Conservation (phyloP, 2,113 vertebrate genomes). For the Laterallus jamaicensis region DNA sequence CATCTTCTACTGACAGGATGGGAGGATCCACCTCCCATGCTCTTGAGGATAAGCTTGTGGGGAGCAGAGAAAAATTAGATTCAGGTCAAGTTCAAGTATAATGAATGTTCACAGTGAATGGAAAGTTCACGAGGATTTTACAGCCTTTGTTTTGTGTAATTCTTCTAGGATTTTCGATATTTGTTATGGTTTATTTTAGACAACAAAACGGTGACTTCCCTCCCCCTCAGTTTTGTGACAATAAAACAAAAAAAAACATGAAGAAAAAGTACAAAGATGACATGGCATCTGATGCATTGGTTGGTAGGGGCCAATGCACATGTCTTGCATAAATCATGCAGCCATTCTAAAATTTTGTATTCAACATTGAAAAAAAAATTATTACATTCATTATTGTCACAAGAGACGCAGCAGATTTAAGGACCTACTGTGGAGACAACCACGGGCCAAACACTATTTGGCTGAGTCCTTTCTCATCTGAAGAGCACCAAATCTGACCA, state of each 20-base stretch:
- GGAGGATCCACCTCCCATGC: background rate
- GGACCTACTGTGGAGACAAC: background rate
- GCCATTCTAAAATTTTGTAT: background rate
- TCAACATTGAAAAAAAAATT: background rate
- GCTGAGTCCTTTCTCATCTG: background rate
- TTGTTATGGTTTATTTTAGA: background rate
- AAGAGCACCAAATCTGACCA: background rate
- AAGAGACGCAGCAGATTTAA: background rate
- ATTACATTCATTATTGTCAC: background rate
- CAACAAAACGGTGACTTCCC: background rate
- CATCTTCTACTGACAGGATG: background rate
- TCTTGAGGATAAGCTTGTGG: background rate
- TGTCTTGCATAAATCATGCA: background rate
- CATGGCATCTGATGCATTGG: background rate
- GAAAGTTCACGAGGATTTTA: background rate
- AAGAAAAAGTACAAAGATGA: background rate
- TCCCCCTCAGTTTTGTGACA: background rate
- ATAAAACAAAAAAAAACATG: background rate
- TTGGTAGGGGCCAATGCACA: background rate
- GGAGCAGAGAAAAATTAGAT: background rate
- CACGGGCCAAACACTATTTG: background rate
- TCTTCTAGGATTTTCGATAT: background rate
- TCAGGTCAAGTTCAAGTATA: background rate
- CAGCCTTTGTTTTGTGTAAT: background rate
- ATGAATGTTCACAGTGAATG: background rate